These are phyloP conservation scores for Microchrysa polita DNA, from an alignment of 2,888 invertebrate genomes.

Conservation along the genomic window DNA sequence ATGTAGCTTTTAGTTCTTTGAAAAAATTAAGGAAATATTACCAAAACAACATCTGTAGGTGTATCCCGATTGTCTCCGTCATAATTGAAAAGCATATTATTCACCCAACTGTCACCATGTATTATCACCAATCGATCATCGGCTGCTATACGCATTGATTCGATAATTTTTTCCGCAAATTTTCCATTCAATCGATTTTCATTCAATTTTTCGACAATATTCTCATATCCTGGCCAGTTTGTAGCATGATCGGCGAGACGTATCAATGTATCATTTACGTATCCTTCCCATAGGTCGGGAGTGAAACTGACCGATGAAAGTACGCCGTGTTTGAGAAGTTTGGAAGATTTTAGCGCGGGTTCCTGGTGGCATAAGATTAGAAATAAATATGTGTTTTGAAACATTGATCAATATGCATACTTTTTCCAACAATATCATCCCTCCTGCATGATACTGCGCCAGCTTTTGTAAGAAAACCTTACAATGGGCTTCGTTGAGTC, in stretches of 20 bases:
- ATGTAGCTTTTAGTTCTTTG: not conserved
- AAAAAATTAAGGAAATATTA: constrained; percentile 14
- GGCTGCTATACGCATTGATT: constrained; percentile 3
- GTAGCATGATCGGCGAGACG: constrained; percentile 61
- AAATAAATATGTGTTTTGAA: not conserved
- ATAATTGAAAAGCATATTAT: constrained; percentile 63
- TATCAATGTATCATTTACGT: constrained; percentile 28
- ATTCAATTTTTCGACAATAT: constrained; percentile 62
- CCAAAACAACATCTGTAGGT: constrained; percentile 13
- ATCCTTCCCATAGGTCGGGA: constrained; percentile 48
- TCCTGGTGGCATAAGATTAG: too few relatives aligned
- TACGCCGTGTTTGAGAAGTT: constrained; percentile 40
- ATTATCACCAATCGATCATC: constrained; percentile 57
- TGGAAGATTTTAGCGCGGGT: constrained; percentile 53
- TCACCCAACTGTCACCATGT: constrained; percentile 63
- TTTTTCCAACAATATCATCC: constrained; percentile 67
- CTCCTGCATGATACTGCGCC: constrained; percentile 68
- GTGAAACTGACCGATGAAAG: constrained; percentile 57
- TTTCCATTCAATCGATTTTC: constrained; percentile 57
- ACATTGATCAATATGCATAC: constrained; percentile 56
- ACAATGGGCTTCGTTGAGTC: constrained; percentile 68
- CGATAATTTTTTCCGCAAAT: constrained; percentile 53
- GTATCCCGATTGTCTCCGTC: constrained; percentile 46
- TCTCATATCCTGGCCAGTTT: constrained; percentile 64
- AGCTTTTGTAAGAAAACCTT: constrained; percentile 66